phyloP scores from a whole-genome alignment of 2,113 vertebrate genomes.

The Mellivora capensis region DNA sequence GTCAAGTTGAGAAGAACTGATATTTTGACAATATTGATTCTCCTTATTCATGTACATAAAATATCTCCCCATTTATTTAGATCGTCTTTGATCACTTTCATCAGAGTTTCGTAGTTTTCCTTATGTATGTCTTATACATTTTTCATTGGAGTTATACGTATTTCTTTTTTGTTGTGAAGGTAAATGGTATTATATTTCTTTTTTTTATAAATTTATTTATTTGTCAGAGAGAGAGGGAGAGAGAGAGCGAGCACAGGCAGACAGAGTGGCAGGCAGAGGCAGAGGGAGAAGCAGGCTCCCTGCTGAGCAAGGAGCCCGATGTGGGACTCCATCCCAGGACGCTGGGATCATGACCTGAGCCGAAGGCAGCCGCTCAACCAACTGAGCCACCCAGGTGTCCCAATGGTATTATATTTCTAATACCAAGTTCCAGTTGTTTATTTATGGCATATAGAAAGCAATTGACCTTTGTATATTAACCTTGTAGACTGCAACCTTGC shows the following conservation, averaged over 20 bases:
- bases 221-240: no score
- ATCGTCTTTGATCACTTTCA: background rate
- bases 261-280: no score
- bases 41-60: background rate
- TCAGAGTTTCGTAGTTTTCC: background rate
- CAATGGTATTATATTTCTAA: background rate
- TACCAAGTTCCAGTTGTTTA: background rate
- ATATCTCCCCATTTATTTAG: background rate
- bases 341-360: no score
- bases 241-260: no score
- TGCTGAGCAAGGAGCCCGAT: no score
- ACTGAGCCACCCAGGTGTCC: no score
- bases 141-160: background rate
- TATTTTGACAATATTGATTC: background rate
- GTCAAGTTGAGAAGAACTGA: background rate
- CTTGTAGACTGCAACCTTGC: background rate
- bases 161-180: background rate
- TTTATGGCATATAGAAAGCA: background rate
- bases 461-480: background rate
- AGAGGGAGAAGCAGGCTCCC: no score
- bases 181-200: background rate
- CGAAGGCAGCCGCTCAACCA: no score
- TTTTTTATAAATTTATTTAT: no score
- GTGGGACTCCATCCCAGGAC: no score
- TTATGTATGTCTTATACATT: background rate